phyloP scores from a whole-genome alignment of 2,888 invertebrate species.

The Diloba caeruleocephala region DNA sequence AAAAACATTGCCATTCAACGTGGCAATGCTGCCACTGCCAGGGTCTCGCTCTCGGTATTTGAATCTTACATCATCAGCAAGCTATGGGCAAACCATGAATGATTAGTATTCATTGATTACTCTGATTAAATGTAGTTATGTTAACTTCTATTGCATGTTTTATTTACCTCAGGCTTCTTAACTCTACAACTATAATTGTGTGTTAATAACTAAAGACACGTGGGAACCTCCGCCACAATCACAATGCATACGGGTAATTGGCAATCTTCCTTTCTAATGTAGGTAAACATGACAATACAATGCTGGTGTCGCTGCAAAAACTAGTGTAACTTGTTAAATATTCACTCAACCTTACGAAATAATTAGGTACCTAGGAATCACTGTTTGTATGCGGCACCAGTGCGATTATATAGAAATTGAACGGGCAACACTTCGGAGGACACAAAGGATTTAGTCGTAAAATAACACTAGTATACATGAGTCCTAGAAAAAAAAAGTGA shows the following conservation, averaged over 20 bases:
- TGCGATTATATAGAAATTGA: too few species aligned
- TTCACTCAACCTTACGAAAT: constrained; percentile 8
- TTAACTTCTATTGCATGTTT: not conserved
- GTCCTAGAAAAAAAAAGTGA: too few species aligned
- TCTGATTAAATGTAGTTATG: too few species aligned
- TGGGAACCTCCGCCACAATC: constrained; percentile 46
- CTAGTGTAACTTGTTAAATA: constrained; percentile 2
- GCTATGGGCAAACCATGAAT: too few species aligned
- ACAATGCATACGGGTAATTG: constrained; percentile 15
- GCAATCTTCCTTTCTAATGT: constrained; percentile 16
- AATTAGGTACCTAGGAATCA: not conserved
- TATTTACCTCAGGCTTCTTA: not conserved
- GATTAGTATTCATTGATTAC: not conserved
- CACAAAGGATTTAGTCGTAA: too few species aligned
- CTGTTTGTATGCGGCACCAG: too few species aligned
- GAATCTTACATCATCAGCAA: too few species aligned
- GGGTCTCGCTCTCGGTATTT: too few species aligned
- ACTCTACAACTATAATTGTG: constrained; percentile 9
- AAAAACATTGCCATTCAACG: too few species aligned
- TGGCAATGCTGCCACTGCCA: too few species aligned
- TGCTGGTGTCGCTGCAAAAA: constrained; percentile 11
- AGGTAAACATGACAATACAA: constrained; percentile 25
- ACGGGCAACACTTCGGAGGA: too few species aligned
- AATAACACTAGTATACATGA: too few species aligned
- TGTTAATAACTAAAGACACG: constrained; percentile 31